Base-by-base conservation (phyloP, 2,797 vertebrate genomes). In the Sus cebifrons region DNA sequence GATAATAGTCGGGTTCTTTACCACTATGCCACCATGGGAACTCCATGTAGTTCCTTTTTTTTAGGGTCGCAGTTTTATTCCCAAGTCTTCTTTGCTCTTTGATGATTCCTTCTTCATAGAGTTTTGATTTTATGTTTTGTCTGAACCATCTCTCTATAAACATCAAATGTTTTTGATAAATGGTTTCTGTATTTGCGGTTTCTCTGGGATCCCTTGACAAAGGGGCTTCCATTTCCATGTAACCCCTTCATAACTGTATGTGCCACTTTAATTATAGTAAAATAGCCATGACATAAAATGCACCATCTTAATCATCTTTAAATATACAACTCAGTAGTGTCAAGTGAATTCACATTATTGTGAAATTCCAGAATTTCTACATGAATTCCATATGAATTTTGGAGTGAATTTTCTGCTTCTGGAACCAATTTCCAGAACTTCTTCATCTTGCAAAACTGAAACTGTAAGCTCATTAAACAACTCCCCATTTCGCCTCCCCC, bases 111-210 rank as follows among this genome's bases (percentile, higher is more conserved):
- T 49, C 23, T 79, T 71, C 54, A 81, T 62, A 52, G 23, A 6
- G 49, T 83, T 93, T 78, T 81, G 65, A 52, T 86, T 56, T 87
- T 90, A 32, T 79, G 21, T 79, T 86, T 32, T 65, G 32, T 21
- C 54, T 56, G 56, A 64, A 12, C 12, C 23, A 64, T 79, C 56
- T 44, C 25, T 73, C n/a, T 86, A 29, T 58, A 21, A 29, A 17
- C 71, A 64, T 73, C 49, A 91, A 56, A 64, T 73, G 21, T 68
- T 52, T 40, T 62, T 25, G 44, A 64, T 78, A 54, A 78, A 86
- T 90, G 44, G 36, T 58, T 86, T 86, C 40, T 58, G 36, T 20
- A 13, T 58, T 21, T 77, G 25, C 25, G 5, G 13, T 60, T 68
- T 85, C 49, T 44, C 32, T 77, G n/a, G 32, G 52, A 60, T 75